Conservation (phyloP, 2,797 vertebrate genomes). For the Enteromius radiatus region DNA sequence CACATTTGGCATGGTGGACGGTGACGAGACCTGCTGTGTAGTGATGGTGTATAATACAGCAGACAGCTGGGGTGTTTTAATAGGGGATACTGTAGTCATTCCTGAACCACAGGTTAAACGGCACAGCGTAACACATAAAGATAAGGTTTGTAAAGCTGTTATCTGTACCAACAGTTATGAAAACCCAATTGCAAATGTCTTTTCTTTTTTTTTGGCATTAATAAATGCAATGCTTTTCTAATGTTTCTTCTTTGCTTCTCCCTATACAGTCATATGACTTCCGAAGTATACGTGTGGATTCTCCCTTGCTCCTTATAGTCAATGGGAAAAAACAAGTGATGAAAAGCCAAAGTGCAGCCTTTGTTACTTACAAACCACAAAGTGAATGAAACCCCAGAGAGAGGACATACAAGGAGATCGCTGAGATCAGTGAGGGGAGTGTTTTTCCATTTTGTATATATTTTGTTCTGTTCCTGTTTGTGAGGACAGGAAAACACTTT, state of each 20-base stretch:
- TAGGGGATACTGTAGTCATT: conserved; percentile 89
- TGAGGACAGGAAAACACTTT: conserved; percentile 46
- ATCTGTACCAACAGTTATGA: not conserved
- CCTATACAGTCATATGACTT: conserved; percentile 82
- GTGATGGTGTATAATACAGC: conserved; percentile 93
- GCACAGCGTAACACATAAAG: conserved; percentile 84
- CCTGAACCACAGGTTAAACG: conserved; percentile 87
- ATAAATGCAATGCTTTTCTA: not conserved
- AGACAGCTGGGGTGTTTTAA: conserved; percentile 90
- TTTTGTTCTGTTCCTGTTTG: conserved; percentile 50
- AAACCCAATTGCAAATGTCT: not conserved
- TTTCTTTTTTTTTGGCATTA: not conserved
- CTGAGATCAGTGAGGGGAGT: conserved; percentile 52
- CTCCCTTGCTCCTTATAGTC: conserved; percentile 86
- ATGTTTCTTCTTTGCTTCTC: conserved; percentile 22
- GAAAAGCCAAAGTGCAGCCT: conserved; percentile 84
- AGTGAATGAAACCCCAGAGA: conserved; percentile 23
- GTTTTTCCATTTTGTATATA: conserved; percentile 66
- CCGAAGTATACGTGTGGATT: conserved; percentile 88
- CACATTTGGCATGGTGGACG: conserved; percentile 88
- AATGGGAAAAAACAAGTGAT: conserved; percentile 86
- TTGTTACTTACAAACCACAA: conserved; percentile 82
- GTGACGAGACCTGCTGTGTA: conserved; percentile 84
- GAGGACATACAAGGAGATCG: conserved; percentile 17
- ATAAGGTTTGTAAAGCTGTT: conserved; percentile 77